Base-by-base conservation (phyloP, 2,888 invertebrate species). In the Callyntrura sp. region DNA sequence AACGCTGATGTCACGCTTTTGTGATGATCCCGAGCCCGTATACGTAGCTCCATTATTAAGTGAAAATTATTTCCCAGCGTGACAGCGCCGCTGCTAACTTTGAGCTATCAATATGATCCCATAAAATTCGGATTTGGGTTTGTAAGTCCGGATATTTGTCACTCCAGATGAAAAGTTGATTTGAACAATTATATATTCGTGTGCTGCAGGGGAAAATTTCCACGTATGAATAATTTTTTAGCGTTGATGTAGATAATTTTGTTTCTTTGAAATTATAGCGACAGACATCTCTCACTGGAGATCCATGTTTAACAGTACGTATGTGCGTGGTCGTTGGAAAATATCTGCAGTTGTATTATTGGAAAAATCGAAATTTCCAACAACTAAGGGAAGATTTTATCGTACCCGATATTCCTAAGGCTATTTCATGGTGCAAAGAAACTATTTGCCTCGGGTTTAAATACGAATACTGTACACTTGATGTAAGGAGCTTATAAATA, bases 401-500 rank as follows among this genome's bases (percentile, higher is more conserved):
- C 85, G 95, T 98, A 65, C 96, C 96, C 55, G 98, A 98, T 94
- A 96, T 97, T 20, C 98, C 98, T 0, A 96, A 96, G 94, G 96
- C 97, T 0, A 95, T 98, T 94, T 96, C 96, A 0, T 98, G 98
- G 98, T 97, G 97, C 86, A 96, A 96, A 92, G 97, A 98, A 94
- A 96, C 97, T n/a, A 95, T 98, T 23, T 98, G 97, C 94, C 96
- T 98, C 82, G 98, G 98, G 1, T 98, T 97, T 94, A 97, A 97
- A 94, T 96, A 97, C 88, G 98, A 98, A 94, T 98, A 98, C 94
- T 96, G 96, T 85, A 95, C 97, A 62, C 96, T 97, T 94, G 96
- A 96, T 95, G 97, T 97, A 95, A 95, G 95, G 94, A 20, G 17
- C 20, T 60, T 20, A 20, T 5, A 68, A 68, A 28, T 9, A n/a